Evolutionary conservation across 2,113 vertebrate genomes (phyloP).

Genomic region (Sciurus niger): DNA sequence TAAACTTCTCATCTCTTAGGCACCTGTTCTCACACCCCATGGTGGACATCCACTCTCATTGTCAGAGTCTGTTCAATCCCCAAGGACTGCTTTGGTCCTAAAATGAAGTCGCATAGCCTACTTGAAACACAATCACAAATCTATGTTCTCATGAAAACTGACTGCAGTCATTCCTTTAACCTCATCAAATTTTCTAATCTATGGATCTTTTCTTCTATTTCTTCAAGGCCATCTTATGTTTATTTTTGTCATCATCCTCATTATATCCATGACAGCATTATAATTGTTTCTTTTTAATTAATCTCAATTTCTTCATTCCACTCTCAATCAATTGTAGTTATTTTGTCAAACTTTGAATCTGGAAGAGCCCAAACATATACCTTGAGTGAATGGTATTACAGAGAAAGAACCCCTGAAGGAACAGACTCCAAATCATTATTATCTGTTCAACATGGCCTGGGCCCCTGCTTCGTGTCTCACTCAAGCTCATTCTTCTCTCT

Average conservation of each 20-base stretch:
- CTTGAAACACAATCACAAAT: background rate
- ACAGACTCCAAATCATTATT: background rate
- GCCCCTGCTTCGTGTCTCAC: fast-evolving
- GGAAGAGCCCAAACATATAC: background rate
- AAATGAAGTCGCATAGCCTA: background rate
- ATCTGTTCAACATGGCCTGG: background rate
- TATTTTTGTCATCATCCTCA: background rate
- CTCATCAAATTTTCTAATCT: background rate
- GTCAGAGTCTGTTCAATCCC: background rate
- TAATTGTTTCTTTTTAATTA: background rate
- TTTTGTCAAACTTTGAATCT: background rate
- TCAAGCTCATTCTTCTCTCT: background rate
- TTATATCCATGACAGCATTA: background rate
- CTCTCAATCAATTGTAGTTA: background rate
- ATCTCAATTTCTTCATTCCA: background rate
- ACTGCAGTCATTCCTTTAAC: background rate
- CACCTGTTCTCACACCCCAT: background rate
- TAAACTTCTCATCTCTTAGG: too few species aligned
- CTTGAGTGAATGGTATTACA: background rate
- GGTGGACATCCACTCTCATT: background rate
- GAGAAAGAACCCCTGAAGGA: background rate
- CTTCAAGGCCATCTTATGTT: background rate
- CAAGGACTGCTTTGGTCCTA: background rate
- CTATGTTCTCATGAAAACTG: background rate
- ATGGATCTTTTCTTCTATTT: background rate